These are phyloP conservation scores for Butorides virescens DNA, from an alignment of 2,113 vertebrate genomes.

Conservation along the genomic window DNA sequence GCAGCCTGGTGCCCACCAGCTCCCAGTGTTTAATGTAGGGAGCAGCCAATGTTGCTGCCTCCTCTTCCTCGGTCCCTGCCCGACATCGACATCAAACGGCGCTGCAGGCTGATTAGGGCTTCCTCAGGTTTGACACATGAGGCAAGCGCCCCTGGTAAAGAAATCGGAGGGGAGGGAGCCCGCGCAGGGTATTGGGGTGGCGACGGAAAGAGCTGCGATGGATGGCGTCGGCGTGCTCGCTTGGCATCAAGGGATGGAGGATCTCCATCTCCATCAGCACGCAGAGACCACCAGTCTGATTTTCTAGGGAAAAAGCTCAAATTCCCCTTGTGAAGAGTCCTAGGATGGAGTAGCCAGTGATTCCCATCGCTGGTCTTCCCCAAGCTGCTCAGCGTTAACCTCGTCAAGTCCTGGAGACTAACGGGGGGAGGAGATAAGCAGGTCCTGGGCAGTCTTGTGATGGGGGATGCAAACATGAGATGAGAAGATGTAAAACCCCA, in stretches of 20 bases:
- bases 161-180: not conserved
- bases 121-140: not conserved
- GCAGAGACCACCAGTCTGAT: not conserved
- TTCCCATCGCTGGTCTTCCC: not conserved
- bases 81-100: not conserved
- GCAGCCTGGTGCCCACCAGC: not conserved
- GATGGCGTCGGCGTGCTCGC: accelerated
- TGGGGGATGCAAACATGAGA: too few species aligned
- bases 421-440: not conserved
- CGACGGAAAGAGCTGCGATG: not conserved
- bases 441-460: not conserved
- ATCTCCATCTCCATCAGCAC: not conserved
- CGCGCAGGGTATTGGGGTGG: accelerated
- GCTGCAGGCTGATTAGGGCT: not conserved
- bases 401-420: not conserved
- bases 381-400: not conserved
- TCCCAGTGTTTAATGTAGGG: not conserved
- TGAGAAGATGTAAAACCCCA: not conserved
- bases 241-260: not conserved
- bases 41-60: not conserved
- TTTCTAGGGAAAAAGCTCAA: not conserved
- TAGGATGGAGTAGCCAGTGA: not conserved
- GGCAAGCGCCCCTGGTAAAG: not conserved
- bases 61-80: not conserved
- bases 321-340: not conserved